Evolutionary conservation across 1,140 invertebrate species (phyloP).

Genomic region (Lepidotrigona ventralis): DNA sequence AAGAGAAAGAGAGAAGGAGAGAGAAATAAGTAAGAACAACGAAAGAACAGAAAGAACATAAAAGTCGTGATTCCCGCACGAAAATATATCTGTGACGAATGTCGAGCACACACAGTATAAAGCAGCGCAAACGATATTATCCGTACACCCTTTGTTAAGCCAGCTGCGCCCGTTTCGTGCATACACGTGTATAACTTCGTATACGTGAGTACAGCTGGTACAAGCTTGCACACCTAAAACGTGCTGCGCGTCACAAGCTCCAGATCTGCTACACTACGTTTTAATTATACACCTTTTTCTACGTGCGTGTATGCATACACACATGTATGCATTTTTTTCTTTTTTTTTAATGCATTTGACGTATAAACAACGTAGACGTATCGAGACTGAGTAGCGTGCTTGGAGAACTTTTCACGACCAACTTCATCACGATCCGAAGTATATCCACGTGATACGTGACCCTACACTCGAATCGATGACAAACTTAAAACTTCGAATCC

Average conservation of each 20-base stretch:
- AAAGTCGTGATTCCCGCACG: conserved; percentile 5
- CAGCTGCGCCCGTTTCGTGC: conserved; percentile 41
- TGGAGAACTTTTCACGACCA: conserved; percentile 15
- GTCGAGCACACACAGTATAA: neutral
- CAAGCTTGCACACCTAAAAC: conserved; percentile 40
- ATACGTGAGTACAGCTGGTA: conserved; percentile 27
- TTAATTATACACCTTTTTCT: conserved; percentile 10
- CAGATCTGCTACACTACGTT: conserved; percentile 18
- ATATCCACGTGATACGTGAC: neutral
- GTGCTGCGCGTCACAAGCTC: conserved; percentile 36
- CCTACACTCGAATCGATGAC: conserved; percentile 3
- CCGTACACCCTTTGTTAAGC: conserved; percentile 41
- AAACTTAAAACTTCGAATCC: neutral
- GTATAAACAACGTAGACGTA: neutral
- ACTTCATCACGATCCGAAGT: neutral
- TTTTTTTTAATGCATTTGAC: too few relatives aligned
- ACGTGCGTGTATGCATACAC: neutral
- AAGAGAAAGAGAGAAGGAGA: too few relatives aligned
- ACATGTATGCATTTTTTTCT: neutral
- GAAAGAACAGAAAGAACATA: neutral
- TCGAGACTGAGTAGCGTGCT: neutral
- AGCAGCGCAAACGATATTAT: conserved; percentile 44
- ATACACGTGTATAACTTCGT: neutral
- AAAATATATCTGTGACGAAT: conserved; percentile 17
- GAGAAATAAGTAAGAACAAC: neutral